phyloP scores from a whole-genome alignment of 2,888 invertebrate species.

The Caenorhabditis macrosperma region DNA sequence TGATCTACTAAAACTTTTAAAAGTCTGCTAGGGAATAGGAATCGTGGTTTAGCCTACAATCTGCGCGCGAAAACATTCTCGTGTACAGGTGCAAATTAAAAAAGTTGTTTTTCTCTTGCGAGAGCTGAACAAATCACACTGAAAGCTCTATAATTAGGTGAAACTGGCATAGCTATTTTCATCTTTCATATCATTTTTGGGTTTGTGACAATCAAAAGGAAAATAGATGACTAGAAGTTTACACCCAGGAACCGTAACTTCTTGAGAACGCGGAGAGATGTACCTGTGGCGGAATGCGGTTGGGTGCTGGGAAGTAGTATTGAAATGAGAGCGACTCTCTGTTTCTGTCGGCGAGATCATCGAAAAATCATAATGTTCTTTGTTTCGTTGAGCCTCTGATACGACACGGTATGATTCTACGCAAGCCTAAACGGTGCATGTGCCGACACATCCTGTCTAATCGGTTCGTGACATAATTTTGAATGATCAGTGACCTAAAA shows the following conservation, averaged over 20 bases:
- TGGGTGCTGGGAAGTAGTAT: background rate
- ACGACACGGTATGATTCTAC: background rate
- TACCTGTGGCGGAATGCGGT: too few species aligned
- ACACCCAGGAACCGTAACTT: too few species aligned
- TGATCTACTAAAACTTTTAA: conserved; percentile 28
- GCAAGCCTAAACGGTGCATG: background rate
- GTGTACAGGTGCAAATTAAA: conserved; percentile 1
- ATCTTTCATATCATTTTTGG: too few species aligned
- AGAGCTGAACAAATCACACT: background rate
- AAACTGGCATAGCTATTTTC: background rate
- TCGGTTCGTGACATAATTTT: too few species aligned
- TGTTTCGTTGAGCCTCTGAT: conserved; percentile 1
- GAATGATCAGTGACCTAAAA: too few species aligned
- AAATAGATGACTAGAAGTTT: too few species aligned
- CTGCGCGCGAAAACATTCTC: too few species aligned
- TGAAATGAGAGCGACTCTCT: background rate
- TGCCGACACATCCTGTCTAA: background rate
- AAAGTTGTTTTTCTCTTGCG: background rate
- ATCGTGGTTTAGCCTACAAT: background rate
- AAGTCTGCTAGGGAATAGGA: background rate
- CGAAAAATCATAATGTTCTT: conserved; percentile 3
- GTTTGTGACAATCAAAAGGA: too few species aligned
- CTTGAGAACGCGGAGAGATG: too few species aligned
- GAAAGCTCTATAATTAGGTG: background rate
- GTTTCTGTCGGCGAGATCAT: background rate